phyloP scores from a whole-genome alignment of 2,888 invertebrate genomes.

The Odontocolon sp. region DNA sequence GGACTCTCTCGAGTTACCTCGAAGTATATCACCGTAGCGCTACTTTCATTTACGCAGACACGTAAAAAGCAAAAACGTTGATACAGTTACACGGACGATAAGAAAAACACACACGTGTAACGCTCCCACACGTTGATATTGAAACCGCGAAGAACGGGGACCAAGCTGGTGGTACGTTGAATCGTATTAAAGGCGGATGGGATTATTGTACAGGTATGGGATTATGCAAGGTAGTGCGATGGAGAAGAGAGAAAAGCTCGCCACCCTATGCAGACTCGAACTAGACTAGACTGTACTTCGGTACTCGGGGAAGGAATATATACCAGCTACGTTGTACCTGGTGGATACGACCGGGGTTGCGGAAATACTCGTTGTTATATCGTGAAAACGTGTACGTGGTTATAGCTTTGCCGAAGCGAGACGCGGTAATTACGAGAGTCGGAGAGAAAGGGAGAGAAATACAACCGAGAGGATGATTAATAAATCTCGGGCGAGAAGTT shows the following conservation, averaged over 20 bases:
- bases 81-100: neutral
- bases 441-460: neutral
- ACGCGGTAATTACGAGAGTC: neutral
- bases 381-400: conserved; percentile 44
- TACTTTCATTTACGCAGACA: conserved; percentile 4
- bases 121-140: conserved; percentile 32
- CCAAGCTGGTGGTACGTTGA: conserved; percentile 45
- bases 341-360: no score
- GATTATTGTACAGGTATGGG: conserved; percentile 59
- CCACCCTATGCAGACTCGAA: conserved; percentile 41
- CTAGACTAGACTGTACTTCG: conserved; percentile 19
- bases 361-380: conserved; percentile 48
- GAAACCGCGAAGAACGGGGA: conserved; percentile 5
- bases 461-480: conserved; percentile 63
- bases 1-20: neutral
- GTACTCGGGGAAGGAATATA: conserved; percentile 14
- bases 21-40: neutral
- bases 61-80: neutral
- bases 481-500: conserved; percentile 65
- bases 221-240: conserved; percentile 51
- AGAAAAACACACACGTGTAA: neutral
- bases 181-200: conserved; percentile 58
- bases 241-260: conserved; percentile 32
- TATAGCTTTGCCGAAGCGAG: neutral
- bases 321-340: no score